Conservation (phyloP, 2,113 vertebrate species). For the Formicarius rufipectus region DNA sequence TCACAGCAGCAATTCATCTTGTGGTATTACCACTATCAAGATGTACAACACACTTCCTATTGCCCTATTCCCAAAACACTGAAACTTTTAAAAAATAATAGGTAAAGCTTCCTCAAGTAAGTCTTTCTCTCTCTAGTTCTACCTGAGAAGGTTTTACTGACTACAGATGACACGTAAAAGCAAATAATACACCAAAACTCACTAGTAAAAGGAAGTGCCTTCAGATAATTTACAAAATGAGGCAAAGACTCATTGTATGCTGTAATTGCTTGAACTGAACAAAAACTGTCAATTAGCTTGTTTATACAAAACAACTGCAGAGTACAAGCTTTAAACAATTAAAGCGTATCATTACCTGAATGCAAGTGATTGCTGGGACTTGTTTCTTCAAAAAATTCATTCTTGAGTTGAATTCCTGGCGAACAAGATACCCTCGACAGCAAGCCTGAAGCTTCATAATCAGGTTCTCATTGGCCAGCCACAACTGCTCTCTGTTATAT, state of each 20-base stretch:
- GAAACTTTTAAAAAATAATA: not conserved
- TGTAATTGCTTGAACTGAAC: not conserved
- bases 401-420: constrained; percentile 82
- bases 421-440: constrained; percentile 90
- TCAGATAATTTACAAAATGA: not conserved
- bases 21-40: not conserved
- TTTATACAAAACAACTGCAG: not conserved
- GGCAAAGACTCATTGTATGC: not conserved
- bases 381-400: constrained; percentile 88
- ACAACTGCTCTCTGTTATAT: constrained; percentile 95
- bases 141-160: not conserved
- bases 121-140: not conserved
- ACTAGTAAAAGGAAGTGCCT: not conserved
- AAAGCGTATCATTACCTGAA: constrained; percentile 81
- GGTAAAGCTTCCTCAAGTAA: not conserved
- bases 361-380: constrained; percentile 87
- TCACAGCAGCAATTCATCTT: not conserved
- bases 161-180: not conserved
- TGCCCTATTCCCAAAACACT: not conserved
- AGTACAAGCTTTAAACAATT: not conserved
- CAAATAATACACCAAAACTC: not conserved
- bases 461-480: constrained; percentile 92
- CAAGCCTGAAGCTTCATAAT: constrained; percentile 91
- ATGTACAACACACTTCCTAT: not conserved
- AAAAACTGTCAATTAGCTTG: not conserved